Evolutionary conservation across 2,888 invertebrate species (phyloP).

Genomic region (Cheilosia grossa): DNA sequence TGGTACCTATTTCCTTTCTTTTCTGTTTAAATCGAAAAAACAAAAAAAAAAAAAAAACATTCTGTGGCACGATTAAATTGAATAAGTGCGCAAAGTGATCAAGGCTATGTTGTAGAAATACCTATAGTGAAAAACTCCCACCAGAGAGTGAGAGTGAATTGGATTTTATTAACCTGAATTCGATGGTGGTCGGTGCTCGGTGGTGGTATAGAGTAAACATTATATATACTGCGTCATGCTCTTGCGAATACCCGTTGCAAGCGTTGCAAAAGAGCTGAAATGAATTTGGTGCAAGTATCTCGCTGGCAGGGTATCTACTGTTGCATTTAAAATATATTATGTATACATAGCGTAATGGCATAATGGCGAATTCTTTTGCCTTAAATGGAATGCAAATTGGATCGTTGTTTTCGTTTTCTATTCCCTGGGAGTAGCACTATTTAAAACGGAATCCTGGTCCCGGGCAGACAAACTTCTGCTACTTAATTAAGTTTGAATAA

Average conservation of each 20-base stretch:
- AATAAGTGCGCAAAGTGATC: conserved; percentile 37
- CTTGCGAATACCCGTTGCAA: conserved; percentile 24
- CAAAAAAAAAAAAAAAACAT: background rate
- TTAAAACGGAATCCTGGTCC: conserved; percentile 13
- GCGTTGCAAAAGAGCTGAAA: conserved; percentile 62
- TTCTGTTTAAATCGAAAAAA: background rate
- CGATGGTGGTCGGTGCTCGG: conserved; percentile 32
- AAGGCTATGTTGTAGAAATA: conserved; percentile 40
- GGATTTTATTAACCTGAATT: conserved; percentile 64
- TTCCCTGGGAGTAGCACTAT: conserved; percentile 10
- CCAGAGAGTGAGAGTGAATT: conserved; percentile 39
- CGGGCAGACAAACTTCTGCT: conserved; percentile 14
- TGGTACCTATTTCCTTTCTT: background rate
- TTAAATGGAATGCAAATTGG: conserved; percentile 17
- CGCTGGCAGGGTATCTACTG: conserved; percentile 26
- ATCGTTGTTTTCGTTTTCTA: conserved; percentile 7
- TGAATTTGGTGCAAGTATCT: conserved; percentile 55
- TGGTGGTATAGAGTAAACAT: background rate
- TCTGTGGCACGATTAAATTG: conserved; percentile 12
- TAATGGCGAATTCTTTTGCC: conserved; percentile 43
- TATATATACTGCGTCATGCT: conserved; percentile 23
- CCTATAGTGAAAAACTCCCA: conserved; percentile 45
- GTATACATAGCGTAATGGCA: conserved; percentile 43
- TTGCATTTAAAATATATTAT: conserved; percentile 4
- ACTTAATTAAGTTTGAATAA: conserved; percentile 42